Evolutionary conservation across 2,113 vertebrate genomes (phyloP).

Genomic region (Leptobrachium ailaonicum): DNA sequence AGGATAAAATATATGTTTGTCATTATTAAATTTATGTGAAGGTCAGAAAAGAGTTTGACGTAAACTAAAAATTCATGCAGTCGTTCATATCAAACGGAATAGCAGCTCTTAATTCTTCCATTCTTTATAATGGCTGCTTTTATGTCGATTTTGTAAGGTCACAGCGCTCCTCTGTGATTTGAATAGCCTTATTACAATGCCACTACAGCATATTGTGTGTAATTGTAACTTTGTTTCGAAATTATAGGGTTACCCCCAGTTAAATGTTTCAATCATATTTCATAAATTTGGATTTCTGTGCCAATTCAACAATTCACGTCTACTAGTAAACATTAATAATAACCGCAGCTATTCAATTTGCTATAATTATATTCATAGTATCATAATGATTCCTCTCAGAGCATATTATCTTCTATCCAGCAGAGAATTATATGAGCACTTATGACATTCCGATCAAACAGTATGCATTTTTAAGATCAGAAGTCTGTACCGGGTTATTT

Average conservation of each 20-base stretch:
- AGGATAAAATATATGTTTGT: no score
- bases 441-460: neutral
- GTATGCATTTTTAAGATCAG: neutral
- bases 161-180: neutral
- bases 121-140: neutral
- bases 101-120: no score
- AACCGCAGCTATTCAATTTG: slow-evolving; percentile 11
- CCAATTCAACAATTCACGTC: neutral
- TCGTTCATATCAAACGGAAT: no score
- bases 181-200: neutral
- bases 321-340: slow-evolving; percentile 29
- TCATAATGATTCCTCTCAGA: slow-evolving; percentile 24
- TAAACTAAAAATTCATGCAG: no score
- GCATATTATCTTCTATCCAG: slow-evolving; percentile 26
- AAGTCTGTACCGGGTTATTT: neutral
- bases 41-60: no score
- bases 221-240: neutral
- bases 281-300: slow-evolving; percentile 8
- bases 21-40: no score
- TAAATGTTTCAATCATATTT: slow-evolving; percentile 41
- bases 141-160: neutral
- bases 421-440: slow-evolving; percentile 11
- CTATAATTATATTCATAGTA: slow-evolving; percentile 34
- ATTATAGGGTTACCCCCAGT: neutral
- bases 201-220: neutral